Evolutionary conservation across 92 coral and sea anemone species (phyloP).

Genomic region (Ricordea florida): DNA sequence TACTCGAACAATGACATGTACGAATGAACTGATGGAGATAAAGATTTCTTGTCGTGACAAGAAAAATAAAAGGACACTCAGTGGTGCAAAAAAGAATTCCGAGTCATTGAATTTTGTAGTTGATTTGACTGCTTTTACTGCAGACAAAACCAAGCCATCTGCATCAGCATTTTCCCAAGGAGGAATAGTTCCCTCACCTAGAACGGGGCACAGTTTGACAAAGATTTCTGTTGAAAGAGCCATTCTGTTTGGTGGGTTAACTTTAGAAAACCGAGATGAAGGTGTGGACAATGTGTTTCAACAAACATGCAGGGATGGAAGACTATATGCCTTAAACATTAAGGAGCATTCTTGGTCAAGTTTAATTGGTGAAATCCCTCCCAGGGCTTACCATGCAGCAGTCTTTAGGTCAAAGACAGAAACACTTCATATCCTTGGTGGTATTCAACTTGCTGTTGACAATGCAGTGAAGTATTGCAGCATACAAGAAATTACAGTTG

Average conservation of each 20-base stretch:
- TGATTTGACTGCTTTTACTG: constrained; percentile 17
- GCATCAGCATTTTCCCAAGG: background rate
- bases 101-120: constrained; percentile 16
- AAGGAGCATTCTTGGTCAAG: background rate
- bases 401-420: background rate
- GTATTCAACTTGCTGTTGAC: background rate
- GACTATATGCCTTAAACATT: constrained; percentile 1
- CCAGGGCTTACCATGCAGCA: constrained; percentile 26
- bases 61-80: background rate
- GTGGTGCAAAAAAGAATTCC: background rate
- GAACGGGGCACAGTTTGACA: constrained; percentile 29
- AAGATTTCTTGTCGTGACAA: background rate
- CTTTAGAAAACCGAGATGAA: constrained; percentile 10
- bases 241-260: constrained; percentile 21
- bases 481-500: constrained; percentile 1
- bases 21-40: background rate
- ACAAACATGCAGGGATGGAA: constrained; percentile 28
- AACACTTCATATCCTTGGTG: constrained; percentile 7
- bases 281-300: constrained; percentile 26
- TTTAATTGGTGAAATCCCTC: constrained; percentile 2
- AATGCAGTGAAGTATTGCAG: constrained; percentile 9
- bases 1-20: constrained; percentile 19
- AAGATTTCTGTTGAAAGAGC: background rate
- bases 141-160: background rate
- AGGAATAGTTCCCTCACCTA: constrained; percentile 26